Conservation (phyloP, 2,797 vertebrate genomes). For the Semotilus atromaculatus region DNA sequence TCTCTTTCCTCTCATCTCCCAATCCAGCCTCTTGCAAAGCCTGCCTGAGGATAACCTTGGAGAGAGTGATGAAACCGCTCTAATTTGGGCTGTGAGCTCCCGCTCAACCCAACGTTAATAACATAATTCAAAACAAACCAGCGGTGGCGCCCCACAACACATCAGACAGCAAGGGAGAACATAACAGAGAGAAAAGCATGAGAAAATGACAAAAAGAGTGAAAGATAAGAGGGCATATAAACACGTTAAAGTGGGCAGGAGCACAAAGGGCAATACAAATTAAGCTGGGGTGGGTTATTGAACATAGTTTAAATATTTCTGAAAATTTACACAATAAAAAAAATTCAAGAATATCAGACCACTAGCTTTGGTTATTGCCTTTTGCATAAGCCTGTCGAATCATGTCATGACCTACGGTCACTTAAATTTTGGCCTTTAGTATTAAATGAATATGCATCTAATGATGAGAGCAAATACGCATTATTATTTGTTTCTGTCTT, state of each 20-base stretch:
- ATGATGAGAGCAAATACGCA: not conserved
- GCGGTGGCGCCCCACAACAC: slow-evolving; percentile 33
- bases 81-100: slow-evolving; percentile 68
- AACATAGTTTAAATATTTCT: not conserved
- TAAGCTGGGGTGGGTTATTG: not conserved
- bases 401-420: not conserved
- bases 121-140: slow-evolving; percentile 56
- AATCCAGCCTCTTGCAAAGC: slow-evolving; percentile 55
- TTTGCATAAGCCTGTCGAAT: not conserved
- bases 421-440: not conserved
- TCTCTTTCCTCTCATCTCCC: slow-evolving; percentile 24
- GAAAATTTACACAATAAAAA: not conserved
- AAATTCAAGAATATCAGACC: not conserved
- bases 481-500: slow-evolving; percentile 1
- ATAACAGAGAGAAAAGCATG: not conserved
- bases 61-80: slow-evolving; percentile 76
- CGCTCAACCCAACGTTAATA: slow-evolving; percentile 59
- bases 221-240: not conserved
- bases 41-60: slow-evolving; percentile 78
- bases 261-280: not conserved
- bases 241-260: not conserved
- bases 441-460: not conserved
- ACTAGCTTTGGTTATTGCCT: not conserved
- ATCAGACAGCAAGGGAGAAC: slow-evolving; percentile 29
- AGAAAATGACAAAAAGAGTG: not conserved